phyloP scores from a whole-genome alignment of 2,113 vertebrate species.

The Glaucidium brasilianum region DNA sequence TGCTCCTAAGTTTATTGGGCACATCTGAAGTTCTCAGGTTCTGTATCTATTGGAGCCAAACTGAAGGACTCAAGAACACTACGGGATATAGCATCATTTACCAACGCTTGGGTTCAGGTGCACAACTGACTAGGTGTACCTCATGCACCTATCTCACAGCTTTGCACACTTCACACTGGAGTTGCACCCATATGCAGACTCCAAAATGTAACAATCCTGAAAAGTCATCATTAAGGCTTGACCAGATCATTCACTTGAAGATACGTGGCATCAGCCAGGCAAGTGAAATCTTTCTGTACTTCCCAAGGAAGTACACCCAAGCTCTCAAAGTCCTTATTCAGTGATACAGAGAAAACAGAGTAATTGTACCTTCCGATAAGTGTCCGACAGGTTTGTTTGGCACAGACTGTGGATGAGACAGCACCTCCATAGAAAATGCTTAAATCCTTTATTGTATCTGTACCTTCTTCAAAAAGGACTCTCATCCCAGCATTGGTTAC shows the following conservation, averaged over 20 bases:
- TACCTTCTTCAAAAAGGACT: conserved; percentile 77
- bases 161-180: background rate
- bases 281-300: background rate
- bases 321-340: background rate
- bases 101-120: background rate
- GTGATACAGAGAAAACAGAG: background rate
- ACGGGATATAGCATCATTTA: background rate
- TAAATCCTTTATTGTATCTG: conserved; percentile 78
- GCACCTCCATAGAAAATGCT: conserved; percentile 85
- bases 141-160: background rate
- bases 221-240: background rate
- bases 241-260: background rate
- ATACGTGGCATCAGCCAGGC: background rate
- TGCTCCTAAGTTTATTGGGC: background rate
- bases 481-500: conserved; percentile 83
- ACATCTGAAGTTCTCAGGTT: background rate
- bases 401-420: conserved; percentile 62
- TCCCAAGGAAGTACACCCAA: background rate
- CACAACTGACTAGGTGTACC: background rate
- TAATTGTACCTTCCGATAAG: conserved; percentile 73
- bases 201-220: background rate
- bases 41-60: background rate
- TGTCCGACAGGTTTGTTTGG: conserved; percentile 68
- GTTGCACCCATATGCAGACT: background rate
- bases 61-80: background rate